phyloP scores from a whole-genome alignment of 2,113 vertebrate genomes.

The Amia ocellicauda region DNA sequence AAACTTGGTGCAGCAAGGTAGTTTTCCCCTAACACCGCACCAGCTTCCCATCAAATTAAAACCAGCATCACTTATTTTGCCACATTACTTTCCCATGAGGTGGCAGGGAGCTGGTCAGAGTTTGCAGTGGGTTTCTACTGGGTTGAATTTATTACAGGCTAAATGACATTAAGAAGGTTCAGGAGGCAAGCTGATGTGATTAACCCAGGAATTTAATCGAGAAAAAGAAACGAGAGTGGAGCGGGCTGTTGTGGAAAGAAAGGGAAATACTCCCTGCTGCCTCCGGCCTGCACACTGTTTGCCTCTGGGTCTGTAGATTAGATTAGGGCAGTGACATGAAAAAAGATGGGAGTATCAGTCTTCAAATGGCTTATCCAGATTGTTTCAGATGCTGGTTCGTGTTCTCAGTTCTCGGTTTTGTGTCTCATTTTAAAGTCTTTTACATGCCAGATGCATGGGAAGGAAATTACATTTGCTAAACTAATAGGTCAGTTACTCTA shows the following conservation, averaged over 20 bases:
- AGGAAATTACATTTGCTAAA: too few relatives aligned
- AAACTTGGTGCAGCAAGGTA: too few relatives aligned
- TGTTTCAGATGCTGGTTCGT: slow-evolving; percentile 36
- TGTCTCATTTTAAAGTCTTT: slow-evolving; percentile 20
- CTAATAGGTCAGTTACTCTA: too few relatives aligned
- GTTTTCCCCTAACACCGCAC: too few relatives aligned
- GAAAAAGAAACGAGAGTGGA: slow-evolving; percentile 20
- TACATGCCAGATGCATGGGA: too few relatives aligned
- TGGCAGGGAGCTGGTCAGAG: neutral
- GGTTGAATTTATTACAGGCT: slow-evolving; percentile 33
- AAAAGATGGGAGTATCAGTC: slow-evolving; percentile 38
- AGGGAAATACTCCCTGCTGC: slow-evolving; percentile 25
- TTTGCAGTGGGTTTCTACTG: slow-evolving; percentile 13
- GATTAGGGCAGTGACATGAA: slow-evolving; percentile 35
- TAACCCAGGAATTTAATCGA: slow-evolving; percentile 31
- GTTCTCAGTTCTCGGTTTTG: slow-evolving; percentile 28
- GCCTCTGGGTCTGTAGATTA: slow-evolving; percentile 34
- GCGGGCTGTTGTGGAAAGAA: slow-evolving; percentile 20
- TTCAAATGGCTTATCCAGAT: slow-evolving; percentile 46
- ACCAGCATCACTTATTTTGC: neutral
- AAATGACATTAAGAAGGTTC: slow-evolving; percentile 30
- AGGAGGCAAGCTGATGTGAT: slow-evolving; percentile 32
- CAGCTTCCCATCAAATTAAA: neutral
- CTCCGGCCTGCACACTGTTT: neutral
- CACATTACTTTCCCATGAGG: neutral